Percentiles rank a stretch among this genome's conserved stretches.
phyloP scores from a whole-genome alignment of 37 sponge, comb jelly and placozoan species.

The Halichondria panicea region DNA sequence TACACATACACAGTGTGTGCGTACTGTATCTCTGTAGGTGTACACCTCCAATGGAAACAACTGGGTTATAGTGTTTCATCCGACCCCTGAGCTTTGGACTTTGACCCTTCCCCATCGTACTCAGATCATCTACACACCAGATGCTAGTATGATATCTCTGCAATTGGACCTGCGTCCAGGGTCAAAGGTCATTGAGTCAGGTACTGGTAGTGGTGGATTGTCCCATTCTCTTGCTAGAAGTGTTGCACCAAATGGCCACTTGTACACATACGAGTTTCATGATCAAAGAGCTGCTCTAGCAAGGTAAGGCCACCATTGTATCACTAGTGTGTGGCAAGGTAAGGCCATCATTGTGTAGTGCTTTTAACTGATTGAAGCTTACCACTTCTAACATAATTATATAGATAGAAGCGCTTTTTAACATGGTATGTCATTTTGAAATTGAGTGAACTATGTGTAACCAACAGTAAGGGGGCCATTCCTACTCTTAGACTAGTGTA shows the following conservation, averaged over 20 bases:
- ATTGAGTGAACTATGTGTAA: too few species aligned
- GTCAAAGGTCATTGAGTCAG: conserved; percentile 81
- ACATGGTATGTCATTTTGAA: neutral
- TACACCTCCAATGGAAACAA: conserved; percentile 71
- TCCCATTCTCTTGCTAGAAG: conserved; percentile 91
- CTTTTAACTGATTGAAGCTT: too few species aligned
- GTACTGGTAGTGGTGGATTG: conserved; percentile 95
- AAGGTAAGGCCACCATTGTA: too few species aligned
- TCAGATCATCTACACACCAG: conserved; percentile 92
- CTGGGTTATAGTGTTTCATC: conserved; percentile 76
- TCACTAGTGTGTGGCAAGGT: too few species aligned
- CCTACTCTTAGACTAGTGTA: too few species aligned
- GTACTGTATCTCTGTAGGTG: conserved; percentile 43
- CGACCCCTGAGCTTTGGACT: conserved; percentile 98
- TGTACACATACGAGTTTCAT: conserved; percentile 97
- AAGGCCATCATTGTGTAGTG: too few species aligned
- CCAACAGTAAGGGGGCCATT: too few species aligned
- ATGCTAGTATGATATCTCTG: conserved; percentile 78
- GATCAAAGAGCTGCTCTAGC: conserved; percentile 77
- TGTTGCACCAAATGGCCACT: conserved; percentile 88
- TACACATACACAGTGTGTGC: neutral
- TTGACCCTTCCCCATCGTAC: conserved; percentile 93
- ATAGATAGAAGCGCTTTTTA: neutral
- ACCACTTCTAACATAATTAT: neutral
- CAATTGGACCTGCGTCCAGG: conserved; percentile 90